Conservation (phyloP, 2,888 invertebrate species). For the Latrodectus hesperus region DNA sequence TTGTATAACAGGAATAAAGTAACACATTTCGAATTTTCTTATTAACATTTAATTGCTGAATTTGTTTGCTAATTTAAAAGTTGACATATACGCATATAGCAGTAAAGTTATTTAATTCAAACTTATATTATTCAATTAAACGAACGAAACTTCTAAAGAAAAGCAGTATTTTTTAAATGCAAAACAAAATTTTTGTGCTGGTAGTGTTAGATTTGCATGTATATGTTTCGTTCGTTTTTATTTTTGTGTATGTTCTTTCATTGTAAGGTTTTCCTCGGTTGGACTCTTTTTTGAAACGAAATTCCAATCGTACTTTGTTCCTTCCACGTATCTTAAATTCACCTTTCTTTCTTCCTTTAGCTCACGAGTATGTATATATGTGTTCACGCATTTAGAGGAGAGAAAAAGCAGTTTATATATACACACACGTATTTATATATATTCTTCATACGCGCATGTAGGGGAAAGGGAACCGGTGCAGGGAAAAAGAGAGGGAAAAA, state of each 20-base stretch:
- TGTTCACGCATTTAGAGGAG: neutral
- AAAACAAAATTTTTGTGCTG: neutral
- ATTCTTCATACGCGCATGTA: neutral
- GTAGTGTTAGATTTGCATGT: conserved; percentile 25
- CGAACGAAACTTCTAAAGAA: neutral
- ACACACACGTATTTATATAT: conserved; percentile 5
- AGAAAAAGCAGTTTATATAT: neutral
- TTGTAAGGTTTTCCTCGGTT: conserved; percentile 6
- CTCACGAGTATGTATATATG: neutral
- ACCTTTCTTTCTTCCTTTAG: neutral
- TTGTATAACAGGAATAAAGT: too few relatives aligned
- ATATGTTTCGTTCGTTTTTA: neutral
- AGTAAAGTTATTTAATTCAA: too few relatives aligned
- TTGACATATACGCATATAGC: too few relatives aligned
- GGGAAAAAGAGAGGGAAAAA: conserved; percentile 13
- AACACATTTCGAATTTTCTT: too few relatives aligned
- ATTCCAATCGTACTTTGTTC: neutral
- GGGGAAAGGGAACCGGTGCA: neutral
- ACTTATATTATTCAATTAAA: too few relatives aligned
- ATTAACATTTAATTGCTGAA: too few relatives aligned
- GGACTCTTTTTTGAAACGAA: neutral
- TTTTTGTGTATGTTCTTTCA: neutral
- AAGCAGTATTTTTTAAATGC: neutral
- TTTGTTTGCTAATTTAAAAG: too few relatives aligned
- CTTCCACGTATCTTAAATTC: neutral